Conservation (phyloP, 2,113 vertebrate genomes). For the Phyllostomus hastatus region DNA sequence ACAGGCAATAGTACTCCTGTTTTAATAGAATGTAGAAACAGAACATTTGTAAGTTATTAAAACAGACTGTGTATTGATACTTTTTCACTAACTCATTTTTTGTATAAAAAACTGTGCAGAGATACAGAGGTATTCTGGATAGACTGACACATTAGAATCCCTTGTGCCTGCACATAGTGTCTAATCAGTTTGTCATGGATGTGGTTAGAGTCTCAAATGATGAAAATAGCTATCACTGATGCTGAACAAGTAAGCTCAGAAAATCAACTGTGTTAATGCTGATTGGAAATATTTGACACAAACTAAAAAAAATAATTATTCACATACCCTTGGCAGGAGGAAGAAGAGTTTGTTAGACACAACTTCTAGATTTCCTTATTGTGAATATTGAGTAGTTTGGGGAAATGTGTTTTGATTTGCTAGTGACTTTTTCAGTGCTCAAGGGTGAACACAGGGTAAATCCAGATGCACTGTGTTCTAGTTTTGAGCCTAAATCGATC, state of each 20-base stretch:
- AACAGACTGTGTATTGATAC: background rate
- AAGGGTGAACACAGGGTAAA: background rate
- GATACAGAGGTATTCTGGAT: background rate
- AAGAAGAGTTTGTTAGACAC: background rate
- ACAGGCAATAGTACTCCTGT: background rate
- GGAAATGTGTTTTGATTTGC: background rate
- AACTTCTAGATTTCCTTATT: background rate
- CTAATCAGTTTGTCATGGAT: background rate
- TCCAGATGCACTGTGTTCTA: background rate
- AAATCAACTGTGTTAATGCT: background rate
- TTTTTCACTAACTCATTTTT: background rate
- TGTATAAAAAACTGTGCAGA: background rate
- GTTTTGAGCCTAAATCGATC: background rate
- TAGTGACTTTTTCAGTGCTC: background rate
- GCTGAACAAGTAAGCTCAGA: background rate
- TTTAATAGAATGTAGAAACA: background rate
- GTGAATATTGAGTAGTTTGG: background rate
- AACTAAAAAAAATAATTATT: background rate
- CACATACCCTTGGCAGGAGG: background rate
- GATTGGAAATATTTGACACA: background rate
- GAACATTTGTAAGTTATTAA: background rate
- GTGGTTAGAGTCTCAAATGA: background rate
- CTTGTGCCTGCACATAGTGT: background rate
- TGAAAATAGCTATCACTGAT: background rate
- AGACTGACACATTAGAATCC: background rate